A percentile compares a stretch with the other conserved stretches of the same genome.
Evolutionary conservation across 2,113 vertebrate species (phyloP).

Genomic region (Ornithorhynchus anatinus): DNA sequence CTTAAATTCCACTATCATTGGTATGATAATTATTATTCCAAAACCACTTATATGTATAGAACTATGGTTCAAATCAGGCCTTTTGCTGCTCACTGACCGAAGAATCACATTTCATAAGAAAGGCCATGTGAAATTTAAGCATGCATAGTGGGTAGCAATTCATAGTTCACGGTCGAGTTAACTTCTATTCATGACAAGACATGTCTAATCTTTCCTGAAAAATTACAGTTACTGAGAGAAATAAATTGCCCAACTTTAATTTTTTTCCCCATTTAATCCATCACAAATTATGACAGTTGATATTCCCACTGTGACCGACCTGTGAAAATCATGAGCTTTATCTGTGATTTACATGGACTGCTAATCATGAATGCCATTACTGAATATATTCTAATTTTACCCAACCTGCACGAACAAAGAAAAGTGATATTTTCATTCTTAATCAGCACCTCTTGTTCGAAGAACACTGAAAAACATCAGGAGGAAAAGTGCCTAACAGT

Average conservation of each 20-base stretch:
- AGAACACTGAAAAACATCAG: neutral
- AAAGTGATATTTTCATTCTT: conserved; percentile 18
- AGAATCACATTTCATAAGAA: conserved; percentile 11
- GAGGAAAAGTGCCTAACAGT: neutral
- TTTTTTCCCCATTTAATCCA: neutral
- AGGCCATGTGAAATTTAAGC: neutral
- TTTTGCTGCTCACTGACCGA: no score
- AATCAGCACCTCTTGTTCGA: neutral
- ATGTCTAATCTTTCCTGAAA: neutral
- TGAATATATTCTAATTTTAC: conserved; percentile 11
- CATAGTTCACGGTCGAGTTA: neutral
- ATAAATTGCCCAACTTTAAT: conserved; percentile 15
- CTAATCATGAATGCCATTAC: neutral
- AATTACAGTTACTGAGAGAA: conserved; percentile 7
- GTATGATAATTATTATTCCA: no score
- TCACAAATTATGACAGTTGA: neutral
- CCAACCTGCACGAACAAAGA: neutral
- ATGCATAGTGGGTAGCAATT: neutral
- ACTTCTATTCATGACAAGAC: conserved; percentile 6
- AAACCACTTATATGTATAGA: no score
- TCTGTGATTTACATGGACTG: neutral
- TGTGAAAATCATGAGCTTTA: neutral
- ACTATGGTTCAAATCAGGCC: no score
- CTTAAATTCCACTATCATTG: no score
- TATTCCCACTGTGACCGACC: neutral